phyloP scores from a whole-genome alignment of 2,113 vertebrate species.

The Percopsis transmontana region DNA sequence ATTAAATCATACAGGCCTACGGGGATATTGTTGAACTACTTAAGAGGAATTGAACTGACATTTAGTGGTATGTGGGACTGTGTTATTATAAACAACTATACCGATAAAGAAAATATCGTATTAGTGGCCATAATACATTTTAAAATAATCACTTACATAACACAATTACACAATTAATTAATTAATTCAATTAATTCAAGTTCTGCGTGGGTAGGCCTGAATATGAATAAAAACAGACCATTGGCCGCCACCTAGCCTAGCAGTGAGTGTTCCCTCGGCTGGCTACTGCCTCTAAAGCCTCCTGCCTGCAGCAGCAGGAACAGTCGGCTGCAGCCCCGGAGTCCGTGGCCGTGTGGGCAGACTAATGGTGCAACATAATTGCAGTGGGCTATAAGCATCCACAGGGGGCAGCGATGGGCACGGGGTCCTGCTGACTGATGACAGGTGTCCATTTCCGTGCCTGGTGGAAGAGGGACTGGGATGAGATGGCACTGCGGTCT shows the following conservation, averaged over 20 bases:
- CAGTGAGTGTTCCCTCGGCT: no score
- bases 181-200: no score
- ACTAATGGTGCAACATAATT: conserved; percentile 69
- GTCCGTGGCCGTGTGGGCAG: conserved; percentile 53
- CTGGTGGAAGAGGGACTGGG: conserved; percentile 35
- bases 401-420: conserved; percentile 55
- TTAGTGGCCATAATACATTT: no score
- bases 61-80: no score
- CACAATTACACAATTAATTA: no score
- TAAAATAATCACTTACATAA: not conserved
- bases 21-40: no score
- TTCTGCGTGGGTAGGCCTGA: not conserved
- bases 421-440: conserved; percentile 43
- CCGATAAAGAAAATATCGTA: no score
- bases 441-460: conserved; percentile 65
- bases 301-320: conserved; percentile 45
- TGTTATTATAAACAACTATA: no score
- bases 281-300: conserved; percentile 38
- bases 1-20: not conserved
- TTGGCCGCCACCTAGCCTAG: no score
- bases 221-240: not conserved
- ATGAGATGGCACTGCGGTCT: conserved; percentile 31
- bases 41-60: no score
- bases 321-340: conserved; percentile 38
- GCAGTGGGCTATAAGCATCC: conserved; percentile 62